Percentiles rank a stretch among this genome's conserved stretches.
phyloP scores from a whole-genome alignment of 2,888 invertebrate genomes.

The Dioctria linearis region DNA sequence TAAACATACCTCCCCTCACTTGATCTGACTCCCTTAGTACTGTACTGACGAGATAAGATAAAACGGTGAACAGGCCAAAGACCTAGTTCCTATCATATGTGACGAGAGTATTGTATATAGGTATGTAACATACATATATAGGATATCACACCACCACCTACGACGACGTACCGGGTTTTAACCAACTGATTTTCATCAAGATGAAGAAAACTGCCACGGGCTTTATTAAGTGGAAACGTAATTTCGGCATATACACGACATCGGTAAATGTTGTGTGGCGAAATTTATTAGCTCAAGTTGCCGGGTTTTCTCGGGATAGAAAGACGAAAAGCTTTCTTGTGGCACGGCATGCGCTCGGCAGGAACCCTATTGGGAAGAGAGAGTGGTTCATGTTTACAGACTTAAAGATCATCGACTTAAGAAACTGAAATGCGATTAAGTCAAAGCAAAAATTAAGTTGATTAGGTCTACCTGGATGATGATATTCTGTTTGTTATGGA shows the following conservation, averaged over 20 bases:
- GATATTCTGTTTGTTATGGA: constrained; percentile 17
- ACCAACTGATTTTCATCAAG: constrained; percentile 13
- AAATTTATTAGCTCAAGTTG: constrained; percentile 46
- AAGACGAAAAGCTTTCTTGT: constrained; percentile 3
- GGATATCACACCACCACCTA: too few species aligned
- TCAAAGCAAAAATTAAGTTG: constrained; percentile 36
- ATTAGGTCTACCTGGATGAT: constrained; percentile 1
- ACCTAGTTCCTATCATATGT: neutral
- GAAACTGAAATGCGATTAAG: constrained; percentile 48
- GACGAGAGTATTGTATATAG: neutral
- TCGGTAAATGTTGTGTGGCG: constrained; percentile 49
- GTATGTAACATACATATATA: neutral
- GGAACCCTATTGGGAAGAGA: neutral
- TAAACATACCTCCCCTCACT: neutral
- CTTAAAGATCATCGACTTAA: constrained; percentile 33
- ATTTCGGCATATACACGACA: constrained; percentile 47
- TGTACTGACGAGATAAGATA: constrained; percentile 40
- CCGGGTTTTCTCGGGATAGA: neutral
- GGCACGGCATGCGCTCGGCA: too few species aligned
- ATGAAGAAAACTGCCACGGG: constrained; percentile 31
- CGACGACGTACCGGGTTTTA: neutral
- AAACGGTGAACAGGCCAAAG: constrained; percentile 12
- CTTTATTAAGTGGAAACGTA: constrained; percentile 50
- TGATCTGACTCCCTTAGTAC: too few species aligned
- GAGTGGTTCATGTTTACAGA: constrained; percentile 6